Conservation (phyloP, 2,888 invertebrate genomes). For the Syrphus vitripennis region DNA sequence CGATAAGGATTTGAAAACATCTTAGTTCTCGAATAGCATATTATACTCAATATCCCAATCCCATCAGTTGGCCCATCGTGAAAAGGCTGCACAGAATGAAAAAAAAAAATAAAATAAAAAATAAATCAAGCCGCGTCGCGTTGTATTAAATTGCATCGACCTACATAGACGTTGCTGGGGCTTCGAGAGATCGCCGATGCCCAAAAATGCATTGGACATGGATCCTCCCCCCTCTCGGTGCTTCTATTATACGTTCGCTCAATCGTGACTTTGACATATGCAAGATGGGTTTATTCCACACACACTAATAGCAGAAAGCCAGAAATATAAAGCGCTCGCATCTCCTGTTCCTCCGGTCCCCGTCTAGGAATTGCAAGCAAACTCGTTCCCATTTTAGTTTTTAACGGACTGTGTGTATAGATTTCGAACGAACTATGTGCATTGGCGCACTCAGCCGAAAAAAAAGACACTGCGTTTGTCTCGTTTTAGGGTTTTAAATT, state of each 20-base stretch:
- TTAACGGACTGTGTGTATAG: not conserved
- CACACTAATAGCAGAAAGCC: slow-evolving; percentile 36
- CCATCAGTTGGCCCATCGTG: not conserved
- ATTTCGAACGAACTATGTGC: slow-evolving; percentile 57
- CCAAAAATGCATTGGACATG: slow-evolving; percentile 67
- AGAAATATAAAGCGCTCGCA: not conserved
- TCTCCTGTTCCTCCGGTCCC: slow-evolving; percentile 41
- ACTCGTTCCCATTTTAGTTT: slow-evolving; percentile 44
- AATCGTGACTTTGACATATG: slow-evolving; percentile 69
- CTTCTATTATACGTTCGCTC: slow-evolving; percentile 57
- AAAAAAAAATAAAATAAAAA: slow-evolving; percentile 65
- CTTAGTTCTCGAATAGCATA: slow-evolving; percentile 71
- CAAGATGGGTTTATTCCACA: slow-evolving; percentile 46
- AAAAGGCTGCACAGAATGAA: not conserved
- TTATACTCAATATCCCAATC: not conserved
- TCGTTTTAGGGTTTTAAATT: slow-evolving; percentile 24
- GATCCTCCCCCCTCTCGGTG: slow-evolving; percentile 1
- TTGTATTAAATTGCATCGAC: slow-evolving; percentile 80
- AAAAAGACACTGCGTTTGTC: slow-evolving; percentile 19
- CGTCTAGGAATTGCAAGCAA: slow-evolving; percentile 67
- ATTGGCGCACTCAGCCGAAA: slow-evolving; percentile 59
- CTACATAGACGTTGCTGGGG: slow-evolving; percentile 76
- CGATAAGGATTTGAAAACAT: slow-evolving; percentile 71
- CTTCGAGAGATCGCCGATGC: slow-evolving; percentile 43
- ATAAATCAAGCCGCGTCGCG: slow-evolving; percentile 36